Conservation (phyloP, 2,797 vertebrate genomes). For the Spinibarbus caldwelli region DNA sequence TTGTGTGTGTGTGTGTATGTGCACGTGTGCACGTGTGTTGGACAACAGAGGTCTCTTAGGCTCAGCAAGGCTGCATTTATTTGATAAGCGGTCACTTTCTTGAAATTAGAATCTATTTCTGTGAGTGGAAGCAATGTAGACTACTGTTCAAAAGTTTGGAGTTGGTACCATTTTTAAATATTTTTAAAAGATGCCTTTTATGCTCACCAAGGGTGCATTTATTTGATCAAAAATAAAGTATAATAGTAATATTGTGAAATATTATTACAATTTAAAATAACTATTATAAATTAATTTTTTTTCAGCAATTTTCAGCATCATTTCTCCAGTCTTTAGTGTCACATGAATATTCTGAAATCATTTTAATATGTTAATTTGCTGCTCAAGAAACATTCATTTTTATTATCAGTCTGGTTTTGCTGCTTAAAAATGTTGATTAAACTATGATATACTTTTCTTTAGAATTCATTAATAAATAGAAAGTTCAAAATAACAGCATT, state of each 20-base stretch:
- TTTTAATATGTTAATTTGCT: background rate
- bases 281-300: background rate
- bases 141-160: background rate
- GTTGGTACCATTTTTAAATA: background rate
- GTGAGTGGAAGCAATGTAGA: background rate
- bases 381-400: background rate
- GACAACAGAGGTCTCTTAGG: background rate
- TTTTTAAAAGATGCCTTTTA: background rate
- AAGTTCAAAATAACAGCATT: background rate
- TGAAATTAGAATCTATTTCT: background rate
- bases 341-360: background rate
- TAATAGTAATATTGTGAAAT: background rate
- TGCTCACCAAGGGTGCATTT: background rate
- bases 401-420: background rate
- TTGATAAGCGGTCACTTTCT: background rate
- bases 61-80: background rate
- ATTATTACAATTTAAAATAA: background rate
- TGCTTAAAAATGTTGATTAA: background rate
- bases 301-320: background rate
- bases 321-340: background rate
- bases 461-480: background rate
- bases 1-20: slow-evolving; percentile 15
- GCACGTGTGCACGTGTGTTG: background rate
- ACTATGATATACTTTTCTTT: background rate
- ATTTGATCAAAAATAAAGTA: too few species aligned